Evolutionary conservation across 1,140 invertebrate species (phyloP).

Genomic region (Cydia amplana): DNA sequence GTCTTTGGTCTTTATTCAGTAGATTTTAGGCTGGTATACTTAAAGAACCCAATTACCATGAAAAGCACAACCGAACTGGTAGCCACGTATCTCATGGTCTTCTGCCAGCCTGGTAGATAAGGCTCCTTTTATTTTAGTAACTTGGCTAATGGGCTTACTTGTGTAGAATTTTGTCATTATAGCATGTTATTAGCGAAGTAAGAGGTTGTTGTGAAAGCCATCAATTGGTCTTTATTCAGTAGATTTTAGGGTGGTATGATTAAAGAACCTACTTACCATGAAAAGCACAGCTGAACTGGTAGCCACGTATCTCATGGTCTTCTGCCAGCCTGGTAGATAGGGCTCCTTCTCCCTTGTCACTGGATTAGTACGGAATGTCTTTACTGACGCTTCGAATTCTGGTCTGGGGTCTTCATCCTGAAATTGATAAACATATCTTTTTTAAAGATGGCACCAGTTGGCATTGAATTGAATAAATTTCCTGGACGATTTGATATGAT

Average conservation of each 20-base stretch:
- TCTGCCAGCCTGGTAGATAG: constrained; percentile 88
- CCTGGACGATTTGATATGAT: no score
- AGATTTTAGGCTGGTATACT: no score
- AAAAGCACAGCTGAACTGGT: constrained; percentile 91
- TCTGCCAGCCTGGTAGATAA: constrained; percentile 88
- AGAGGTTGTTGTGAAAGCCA: no score
- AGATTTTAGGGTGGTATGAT: constrained; percentile 69
- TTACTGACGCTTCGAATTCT: constrained; percentile 92
- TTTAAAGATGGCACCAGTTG: no score
- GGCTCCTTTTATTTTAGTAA: constrained; percentile 92
- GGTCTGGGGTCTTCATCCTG: constrained; percentile 92
- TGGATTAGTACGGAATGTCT: constrained; percentile 92
- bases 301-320: constrained; percentile 85
- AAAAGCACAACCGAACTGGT: constrained; percentile 91
- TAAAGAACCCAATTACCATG: constrained; percentile 52
- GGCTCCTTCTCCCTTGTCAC: constrained; percentile 92
- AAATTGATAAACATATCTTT: background rate
- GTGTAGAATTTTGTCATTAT: no score
- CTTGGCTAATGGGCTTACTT: constrained; percentile 75
- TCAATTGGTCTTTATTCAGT: no score
- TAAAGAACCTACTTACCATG: constrained; percentile 84
- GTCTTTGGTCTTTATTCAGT: no score
- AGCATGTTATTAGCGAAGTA: no score
- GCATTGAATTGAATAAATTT: no score
- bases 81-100: constrained; percentile 85